These are phyloP conservation scores for Eulemur rubriventer DNA, from an alignment of 2,797 vertebrate species.

Conservation along the genomic window DNA sequence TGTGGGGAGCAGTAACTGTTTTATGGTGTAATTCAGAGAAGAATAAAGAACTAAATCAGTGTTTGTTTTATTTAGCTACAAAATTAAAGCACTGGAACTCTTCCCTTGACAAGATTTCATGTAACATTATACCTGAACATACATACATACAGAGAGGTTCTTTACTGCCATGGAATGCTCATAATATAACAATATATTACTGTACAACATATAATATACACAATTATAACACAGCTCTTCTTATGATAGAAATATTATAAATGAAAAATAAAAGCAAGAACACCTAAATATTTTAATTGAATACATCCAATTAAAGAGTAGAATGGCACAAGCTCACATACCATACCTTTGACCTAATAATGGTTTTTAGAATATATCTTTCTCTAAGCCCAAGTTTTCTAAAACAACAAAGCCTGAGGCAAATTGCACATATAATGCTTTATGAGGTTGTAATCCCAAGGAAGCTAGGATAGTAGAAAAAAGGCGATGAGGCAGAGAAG, in stretches of 20 bases:
- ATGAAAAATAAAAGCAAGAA: constrained; percentile 1
- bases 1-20: constrained; percentile 3
- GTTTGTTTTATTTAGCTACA: constrained; percentile 55
- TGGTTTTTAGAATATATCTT: neutral
- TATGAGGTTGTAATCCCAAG: neutral
- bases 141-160: neutral
- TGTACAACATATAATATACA: neutral
- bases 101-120: constrained; percentile 1
- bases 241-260: neutral
- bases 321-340: neutral
- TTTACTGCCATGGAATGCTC: neutral
- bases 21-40: constrained; percentile 33
- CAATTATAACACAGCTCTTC: neutral
- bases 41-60: constrained; percentile 51
- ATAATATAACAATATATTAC: neutral
- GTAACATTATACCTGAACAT: constrained; percentile 2
- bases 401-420: neutral
- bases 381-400: neutral
- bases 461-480: neutral
- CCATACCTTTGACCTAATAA: neutral
- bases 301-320: neutral
- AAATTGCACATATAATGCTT: neutral
- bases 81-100: constrained; percentile 56
- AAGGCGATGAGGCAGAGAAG: neutral
- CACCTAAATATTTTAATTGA: neutral